These are phyloP conservation scores for Rhorus exstirpatorius DNA, from an alignment of 2,888 invertebrate species.

Conservation along the genomic window DNA sequence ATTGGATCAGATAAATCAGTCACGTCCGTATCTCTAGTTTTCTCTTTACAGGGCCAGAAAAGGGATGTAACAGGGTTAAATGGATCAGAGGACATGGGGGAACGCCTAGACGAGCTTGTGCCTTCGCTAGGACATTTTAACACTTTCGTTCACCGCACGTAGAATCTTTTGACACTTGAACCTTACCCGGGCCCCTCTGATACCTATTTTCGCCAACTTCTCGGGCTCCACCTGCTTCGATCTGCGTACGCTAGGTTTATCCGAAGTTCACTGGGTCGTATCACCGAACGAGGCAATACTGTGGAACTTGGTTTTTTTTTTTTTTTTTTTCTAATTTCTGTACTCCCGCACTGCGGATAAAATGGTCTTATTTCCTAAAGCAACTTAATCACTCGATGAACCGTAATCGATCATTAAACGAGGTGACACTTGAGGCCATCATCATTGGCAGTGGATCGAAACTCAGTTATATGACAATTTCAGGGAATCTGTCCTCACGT, in stretches of 20 bases:
- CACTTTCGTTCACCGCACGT: slow-evolving; percentile 68
- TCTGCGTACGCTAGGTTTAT: background rate
- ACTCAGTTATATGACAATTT: too few species aligned
- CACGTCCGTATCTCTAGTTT: background rate
- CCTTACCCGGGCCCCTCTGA: slow-evolving; percentile 71
- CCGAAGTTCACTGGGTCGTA: background rate
- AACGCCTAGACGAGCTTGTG: slow-evolving; percentile 78
- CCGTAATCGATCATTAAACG: slow-evolving; percentile 7
- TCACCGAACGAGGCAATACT: too few species aligned
- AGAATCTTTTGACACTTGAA: slow-evolving; percentile 72
- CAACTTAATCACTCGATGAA: slow-evolving; percentile 17
- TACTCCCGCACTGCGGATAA: background rate
- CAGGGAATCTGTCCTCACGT: too few species aligned
- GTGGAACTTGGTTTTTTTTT: background rate
- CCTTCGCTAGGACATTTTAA: slow-evolving; percentile 84
- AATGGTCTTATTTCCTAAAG: background rate
- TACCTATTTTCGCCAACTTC: slow-evolving; percentile 74
- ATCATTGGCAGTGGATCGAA: too few species aligned
- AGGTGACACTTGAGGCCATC: slow-evolving; percentile 43
- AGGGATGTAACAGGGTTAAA: slow-evolving; percentile 70
- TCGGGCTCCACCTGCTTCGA: slow-evolving; percentile 11
- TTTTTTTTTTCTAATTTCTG: too few species aligned
- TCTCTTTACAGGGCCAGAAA: slow-evolving; percentile 21
- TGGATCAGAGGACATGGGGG: slow-evolving; percentile 80
- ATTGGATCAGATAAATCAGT: too few species aligned